Evolutionary conservation across 2,113 vertebrate species (phyloP), one percentile per base, ranked within the genome.

Genomic region (Corythaixoides concolor): DNA sequence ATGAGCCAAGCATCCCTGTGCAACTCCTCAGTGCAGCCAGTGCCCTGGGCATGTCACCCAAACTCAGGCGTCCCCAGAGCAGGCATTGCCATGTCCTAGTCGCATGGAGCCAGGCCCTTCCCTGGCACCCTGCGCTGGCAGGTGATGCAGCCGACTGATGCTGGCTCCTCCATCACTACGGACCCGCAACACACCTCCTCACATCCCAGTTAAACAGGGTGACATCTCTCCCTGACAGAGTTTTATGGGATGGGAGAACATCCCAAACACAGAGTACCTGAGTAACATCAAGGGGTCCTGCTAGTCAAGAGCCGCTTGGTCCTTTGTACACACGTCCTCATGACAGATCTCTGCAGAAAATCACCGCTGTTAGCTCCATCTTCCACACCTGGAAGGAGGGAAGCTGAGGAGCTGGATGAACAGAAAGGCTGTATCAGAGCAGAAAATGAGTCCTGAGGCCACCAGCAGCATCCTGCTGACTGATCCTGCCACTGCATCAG

Each of bases 241-340:
- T 13, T 83, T 72, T 52, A 32, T 64, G n/a, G 52, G 22, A 28
- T 5, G 10, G 30, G 14, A 79, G 52, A 37, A n/a, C 39, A 35
- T 3, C 58, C 50, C 22, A 12, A 47, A 63, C 1, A 7, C 60
- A 26, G n/a, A 49, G n/a, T 16, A 45, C 32, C 41, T 24, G 28
- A 47, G 55, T 12, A 33, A 58, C 0, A 0, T 0, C 1, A 66
- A 49, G 5, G 43, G 32, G 43, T 77, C 68, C 20, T 32, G 20
- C 32, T 12, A 55, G 39, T 23, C 11, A 17, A 27, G 39, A 60
- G n/a, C 26, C 0, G 0, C 39, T 37, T 20, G 5, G 20, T 43
- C 37, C 33, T 78, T 26, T 13, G n/a, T 6, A 39, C 7, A 16
- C 15, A 1, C 0, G 0, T n/a, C n/a, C 33, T 74, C 0, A 0